Conservation (phyloP, 2,888 invertebrate genomes). For the Parascotia fuliginaria region DNA sequence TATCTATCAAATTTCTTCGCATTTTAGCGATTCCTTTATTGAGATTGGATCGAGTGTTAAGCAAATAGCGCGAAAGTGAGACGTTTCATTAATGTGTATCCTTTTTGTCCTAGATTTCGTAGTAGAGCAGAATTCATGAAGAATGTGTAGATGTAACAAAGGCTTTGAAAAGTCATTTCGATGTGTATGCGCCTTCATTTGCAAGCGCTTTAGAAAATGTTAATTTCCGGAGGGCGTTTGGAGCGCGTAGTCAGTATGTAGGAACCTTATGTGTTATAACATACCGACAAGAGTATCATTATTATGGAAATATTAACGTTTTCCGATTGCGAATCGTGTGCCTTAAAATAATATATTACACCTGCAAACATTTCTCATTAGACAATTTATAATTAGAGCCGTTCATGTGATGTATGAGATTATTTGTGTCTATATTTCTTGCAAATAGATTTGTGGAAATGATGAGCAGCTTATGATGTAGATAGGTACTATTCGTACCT, state of each 20-base stretch:
- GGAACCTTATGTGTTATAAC: slow-evolving; percentile 26
- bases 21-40: slow-evolving; percentile 67
- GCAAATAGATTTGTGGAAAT: slow-evolving; percentile 1
- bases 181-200: slow-evolving; percentile 67
- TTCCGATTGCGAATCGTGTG: slow-evolving; percentile 24
- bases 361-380: slow-evolving; percentile 22
- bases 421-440: neutral
- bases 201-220: slow-evolving; percentile 72
- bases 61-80: slow-evolving; percentile 61
- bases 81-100: slow-evolving; percentile 62
- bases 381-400: slow-evolving; percentile 14
- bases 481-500: slow-evolving; percentile 8
- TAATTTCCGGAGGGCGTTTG: slow-evolving; percentile 66
- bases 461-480: neutral
- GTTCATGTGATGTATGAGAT: slow-evolving; percentile 1
- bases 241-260: slow-evolving; percentile 29
- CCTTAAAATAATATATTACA: slow-evolving; percentile 21
- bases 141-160: slow-evolving; percentile 57
- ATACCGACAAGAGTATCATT: slow-evolving; percentile 30
- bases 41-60: slow-evolving; percentile 61
- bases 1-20: slow-evolving; percentile 71
- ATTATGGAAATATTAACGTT: slow-evolving; percentile 34
- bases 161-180: slow-evolving; percentile 64
- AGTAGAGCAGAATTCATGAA: slow-evolving; percentile 46
- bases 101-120: slow-evolving; percentile 43